Percentiles rank a stretch among this genome's conserved stretches.
phyloP scores from a whole-genome alignment of 2,797 vertebrate genomes.

The Urosaurus nigricauda region DNA sequence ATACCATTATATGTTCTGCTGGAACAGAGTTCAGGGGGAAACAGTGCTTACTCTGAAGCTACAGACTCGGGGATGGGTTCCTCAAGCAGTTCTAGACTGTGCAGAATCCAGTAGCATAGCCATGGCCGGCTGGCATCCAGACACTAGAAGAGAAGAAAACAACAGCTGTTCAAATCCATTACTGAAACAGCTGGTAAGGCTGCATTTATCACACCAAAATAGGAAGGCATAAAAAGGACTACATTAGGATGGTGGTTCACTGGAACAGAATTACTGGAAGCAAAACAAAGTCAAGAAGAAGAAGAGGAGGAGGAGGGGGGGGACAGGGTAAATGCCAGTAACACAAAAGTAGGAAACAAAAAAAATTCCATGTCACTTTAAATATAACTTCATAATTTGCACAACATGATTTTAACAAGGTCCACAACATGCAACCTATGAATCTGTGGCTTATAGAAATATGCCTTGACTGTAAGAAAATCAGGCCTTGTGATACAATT shows the following conservation, averaged over 20 bases:
- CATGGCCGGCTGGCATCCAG: conserved; percentile 90
- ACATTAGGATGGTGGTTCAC: background rate
- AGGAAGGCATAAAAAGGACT: background rate
- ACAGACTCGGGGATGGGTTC: conserved; percentile 88
- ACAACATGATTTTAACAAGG: background rate
- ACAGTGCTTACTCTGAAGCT: conserved; percentile 89
- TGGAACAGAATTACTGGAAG: background rate
- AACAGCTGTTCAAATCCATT: conserved; percentile 52
- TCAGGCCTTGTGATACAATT: background rate
- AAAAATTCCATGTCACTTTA: background rate
- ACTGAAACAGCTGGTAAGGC: conserved; percentile 27
- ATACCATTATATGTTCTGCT: background rate
- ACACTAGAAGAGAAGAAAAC: conserved; percentile 80
- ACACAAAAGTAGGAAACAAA: too few species aligned
- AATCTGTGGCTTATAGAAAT: background rate
- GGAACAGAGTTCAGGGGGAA: background rate
- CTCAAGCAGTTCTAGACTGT: conserved; percentile 94
- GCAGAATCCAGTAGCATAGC: conserved; percentile 87
- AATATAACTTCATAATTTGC: background rate
- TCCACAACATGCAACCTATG: background rate
- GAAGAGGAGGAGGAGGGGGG: background rate
- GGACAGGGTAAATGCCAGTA: too few species aligned
- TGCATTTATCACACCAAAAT: conserved; percentile 14
- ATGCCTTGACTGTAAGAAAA: background rate
- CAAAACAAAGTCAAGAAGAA: background rate